Percentiles rank a stretch among this genome's conserved stretches.
Conservation (phyloP, 2,888 invertebrate species). For the Odontomyia ornata region DNA sequence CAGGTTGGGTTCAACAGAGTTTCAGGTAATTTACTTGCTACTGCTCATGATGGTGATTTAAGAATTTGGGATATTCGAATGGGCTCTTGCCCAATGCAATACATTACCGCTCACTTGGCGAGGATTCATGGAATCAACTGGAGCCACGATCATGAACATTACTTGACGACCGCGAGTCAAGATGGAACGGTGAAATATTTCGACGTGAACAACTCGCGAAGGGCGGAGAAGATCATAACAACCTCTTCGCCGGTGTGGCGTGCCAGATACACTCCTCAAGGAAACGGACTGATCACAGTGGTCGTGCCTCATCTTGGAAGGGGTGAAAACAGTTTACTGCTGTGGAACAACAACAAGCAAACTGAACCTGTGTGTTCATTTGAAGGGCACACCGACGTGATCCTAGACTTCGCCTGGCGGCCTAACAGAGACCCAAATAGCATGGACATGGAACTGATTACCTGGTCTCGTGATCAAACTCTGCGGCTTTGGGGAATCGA, state of each 20-base stretch:
- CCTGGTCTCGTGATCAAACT: conserved; percentile 95
- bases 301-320: conserved; percentile 90
- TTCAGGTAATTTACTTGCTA: conserved; percentile 84
- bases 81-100: conserved; percentile 85
- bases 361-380: conserved; percentile 86
- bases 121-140: conserved; percentile 94
- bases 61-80: conserved; percentile 96
- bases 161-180: conserved; percentile 91
- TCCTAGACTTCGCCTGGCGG: conserved; percentile 94
- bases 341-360: conserved; percentile 78
- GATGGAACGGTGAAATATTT: conserved; percentile 96
- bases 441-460: conserved; percentile 76
- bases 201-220: conserved; percentile 85
- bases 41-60: conserved; percentile 95
- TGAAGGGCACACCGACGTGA: conserved; percentile 93
- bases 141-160: conserved; percentile 86
- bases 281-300: conserved; percentile 89
- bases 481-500: conserved; percentile 91
- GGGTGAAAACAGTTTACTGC: conserved; percentile 82
- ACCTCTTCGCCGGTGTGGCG: conserved; percentile 89
- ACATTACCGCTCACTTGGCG: conserved; percentile 90
- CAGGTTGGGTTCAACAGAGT: conserved; percentile 95
- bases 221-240: conserved; percentile 84
- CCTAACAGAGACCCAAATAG: conserved; percentile 68
- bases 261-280: conserved; percentile 92